Conservation (phyloP, 2,888 invertebrate genomes). For the Mystacides longicornis region DNA sequence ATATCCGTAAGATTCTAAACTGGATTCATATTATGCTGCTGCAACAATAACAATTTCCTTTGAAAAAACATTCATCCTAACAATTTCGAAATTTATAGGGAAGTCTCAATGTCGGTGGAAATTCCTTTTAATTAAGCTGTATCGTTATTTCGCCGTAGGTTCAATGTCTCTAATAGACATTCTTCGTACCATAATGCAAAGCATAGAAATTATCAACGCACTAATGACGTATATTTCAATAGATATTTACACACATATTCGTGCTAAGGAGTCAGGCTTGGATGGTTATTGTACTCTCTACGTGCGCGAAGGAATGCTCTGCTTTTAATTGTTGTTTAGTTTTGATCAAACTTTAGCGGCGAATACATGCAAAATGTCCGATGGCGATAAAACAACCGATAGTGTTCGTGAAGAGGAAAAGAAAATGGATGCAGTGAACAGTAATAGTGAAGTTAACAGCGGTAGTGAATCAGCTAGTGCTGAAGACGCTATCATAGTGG, state of each 20-base stretch:
- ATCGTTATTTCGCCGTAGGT: too few relatives aligned
- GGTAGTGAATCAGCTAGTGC: background rate
- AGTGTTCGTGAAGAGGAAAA: slow-evolving; percentile 4
- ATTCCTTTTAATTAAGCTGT: too few relatives aligned
- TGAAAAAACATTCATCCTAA: too few relatives aligned
- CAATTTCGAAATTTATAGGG: too few relatives aligned
- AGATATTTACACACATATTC: background rate
- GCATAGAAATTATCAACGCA: background rate
- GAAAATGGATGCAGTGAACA: background rate
- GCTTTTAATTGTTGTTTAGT: background rate
- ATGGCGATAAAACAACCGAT: background rate
- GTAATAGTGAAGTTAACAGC: background rate
- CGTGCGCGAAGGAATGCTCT: slow-evolving; percentile 4
- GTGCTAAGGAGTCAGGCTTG: slow-evolving; percentile 9
- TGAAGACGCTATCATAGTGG: background rate
- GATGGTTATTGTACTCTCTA: slow-evolving; percentile 9
- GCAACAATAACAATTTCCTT: too few relatives aligned
- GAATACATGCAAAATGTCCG: slow-evolving; percentile 9
- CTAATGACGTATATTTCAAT: background rate
- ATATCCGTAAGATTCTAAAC: too few relatives aligned
- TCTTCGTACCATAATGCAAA: too few relatives aligned
- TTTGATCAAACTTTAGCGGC: background rate
- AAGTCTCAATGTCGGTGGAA: too few relatives aligned
- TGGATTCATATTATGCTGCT: too few relatives aligned
- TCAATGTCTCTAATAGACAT: too few relatives aligned